These are phyloP conservation scores for Scylla paramamosain DNA, from an alignment of 1,140 invertebrate genomes.

Conservation along the genomic window DNA sequence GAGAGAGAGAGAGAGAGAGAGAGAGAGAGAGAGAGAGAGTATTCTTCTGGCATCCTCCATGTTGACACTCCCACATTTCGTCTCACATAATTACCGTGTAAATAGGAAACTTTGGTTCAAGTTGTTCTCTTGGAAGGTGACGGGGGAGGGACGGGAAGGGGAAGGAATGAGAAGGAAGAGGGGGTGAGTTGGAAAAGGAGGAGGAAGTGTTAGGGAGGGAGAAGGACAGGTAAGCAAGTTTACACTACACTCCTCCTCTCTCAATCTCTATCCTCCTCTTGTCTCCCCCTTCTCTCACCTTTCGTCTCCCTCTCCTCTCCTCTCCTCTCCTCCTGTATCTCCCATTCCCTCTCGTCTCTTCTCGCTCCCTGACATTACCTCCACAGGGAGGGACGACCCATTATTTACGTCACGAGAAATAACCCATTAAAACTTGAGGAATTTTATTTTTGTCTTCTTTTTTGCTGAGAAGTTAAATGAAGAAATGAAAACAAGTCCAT, in stretches of 20 bases:
- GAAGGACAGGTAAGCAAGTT: neutral
- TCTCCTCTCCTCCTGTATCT: neutral
- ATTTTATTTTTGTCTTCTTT: neutral
- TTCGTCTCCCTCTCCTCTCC: neutral
- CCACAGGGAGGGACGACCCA: neutral
- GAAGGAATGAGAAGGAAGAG: neutral
- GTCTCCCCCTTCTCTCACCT: neutral
- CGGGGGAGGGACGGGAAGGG: neutral
- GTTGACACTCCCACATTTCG: constrained; percentile 20
- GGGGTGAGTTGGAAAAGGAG: neutral
- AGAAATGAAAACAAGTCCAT: neutral
- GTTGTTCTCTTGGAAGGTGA: neutral
- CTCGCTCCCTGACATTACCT: neutral
- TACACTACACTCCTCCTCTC: neutral
- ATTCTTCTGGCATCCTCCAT: neutral
- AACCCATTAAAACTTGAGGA: neutral
- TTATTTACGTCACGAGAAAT: neutral
- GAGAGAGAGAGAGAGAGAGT: neutral
- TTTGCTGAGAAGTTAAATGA: neutral
- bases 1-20: constrained; percentile 34
- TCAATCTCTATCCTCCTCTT: neutral
- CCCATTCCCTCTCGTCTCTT: neutral
- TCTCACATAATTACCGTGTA: constrained; percentile 9
- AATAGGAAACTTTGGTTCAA: neutral
- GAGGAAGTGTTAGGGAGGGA: neutral